phyloP scores from a whole-genome alignment of 2,888 invertebrate genomes.

The Pemphredon lugubris region DNA sequence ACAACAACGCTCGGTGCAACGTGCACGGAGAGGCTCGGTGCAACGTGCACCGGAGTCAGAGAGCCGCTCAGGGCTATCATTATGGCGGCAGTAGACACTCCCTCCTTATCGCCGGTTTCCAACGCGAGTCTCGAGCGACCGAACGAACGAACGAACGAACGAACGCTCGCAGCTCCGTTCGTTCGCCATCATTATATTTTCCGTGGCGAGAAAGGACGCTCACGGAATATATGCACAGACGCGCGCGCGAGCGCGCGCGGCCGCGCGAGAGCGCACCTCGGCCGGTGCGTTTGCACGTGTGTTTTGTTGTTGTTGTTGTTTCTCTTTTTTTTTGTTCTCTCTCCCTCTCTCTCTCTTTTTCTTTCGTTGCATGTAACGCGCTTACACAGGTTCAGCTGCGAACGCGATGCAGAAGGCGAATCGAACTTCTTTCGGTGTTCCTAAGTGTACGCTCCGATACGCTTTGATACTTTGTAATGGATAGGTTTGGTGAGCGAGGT shows the following conservation, averaged over 20 bases:
- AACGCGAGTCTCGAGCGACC: slow-evolving; percentile 70
- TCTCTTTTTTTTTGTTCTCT: slow-evolving; percentile 12
- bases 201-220: slow-evolving; percentile 72
- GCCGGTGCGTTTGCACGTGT: background rate
- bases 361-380: slow-evolving; percentile 24
- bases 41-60: slow-evolving; percentile 70
- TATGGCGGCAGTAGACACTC: slow-evolving; percentile 81
- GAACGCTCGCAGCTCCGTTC: slow-evolving; percentile 56
- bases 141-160: slow-evolving; percentile 56
- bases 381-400: too few relatives aligned
- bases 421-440: slow-evolving; percentile 30
- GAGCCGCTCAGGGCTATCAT: slow-evolving; percentile 78
- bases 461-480: slow-evolving; percentile 58
- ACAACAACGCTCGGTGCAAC: slow-evolving; percentile 26
- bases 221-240: slow-evolving; percentile 43
- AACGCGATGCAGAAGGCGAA: too few relatives aligned
- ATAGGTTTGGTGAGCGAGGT: slow-evolving; percentile 48
- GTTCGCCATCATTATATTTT: slow-evolving; percentile 79
- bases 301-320: slow-evolving; percentile 16
- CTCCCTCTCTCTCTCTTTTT: slow-evolving; percentile 31
- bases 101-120: slow-evolving; percentile 80
- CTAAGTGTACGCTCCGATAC: slow-evolving; percentile 12
- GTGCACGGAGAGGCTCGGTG: slow-evolving; percentile 49
- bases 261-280: background rate
- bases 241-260: slow-evolving; percentile 4